phyloP scores from a whole-genome alignment of 1,140 invertebrate species.

The Triops longicaudatus region DNA sequence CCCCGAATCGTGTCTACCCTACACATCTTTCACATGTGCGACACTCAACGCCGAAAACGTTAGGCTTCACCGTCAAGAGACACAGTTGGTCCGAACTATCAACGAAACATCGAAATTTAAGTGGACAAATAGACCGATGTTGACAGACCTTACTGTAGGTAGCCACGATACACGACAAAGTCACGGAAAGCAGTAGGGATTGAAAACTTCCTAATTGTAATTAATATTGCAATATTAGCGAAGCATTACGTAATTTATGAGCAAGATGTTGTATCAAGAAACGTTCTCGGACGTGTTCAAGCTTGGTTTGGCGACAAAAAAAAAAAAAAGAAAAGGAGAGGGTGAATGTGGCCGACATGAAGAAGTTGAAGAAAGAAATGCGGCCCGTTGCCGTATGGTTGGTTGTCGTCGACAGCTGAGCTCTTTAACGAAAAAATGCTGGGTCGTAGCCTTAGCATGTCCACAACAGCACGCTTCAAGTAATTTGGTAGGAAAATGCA shows the following conservation, averaged over 20 bases:
- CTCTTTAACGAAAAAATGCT: not conserved
- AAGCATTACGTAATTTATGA: not conserved
- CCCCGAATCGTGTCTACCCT: not conserved
- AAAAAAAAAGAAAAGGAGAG: not conserved
- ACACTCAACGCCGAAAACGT: not conserved
- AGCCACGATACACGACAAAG: not conserved
- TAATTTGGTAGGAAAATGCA: not conserved
- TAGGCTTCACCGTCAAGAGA: not conserved
- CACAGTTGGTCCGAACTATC: not conserved
- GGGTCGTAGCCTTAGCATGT: not conserved
- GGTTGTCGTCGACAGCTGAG: not conserved
- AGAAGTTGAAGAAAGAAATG: conserved; percentile 8
- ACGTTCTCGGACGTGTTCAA: not conserved
- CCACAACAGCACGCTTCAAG: not conserved
- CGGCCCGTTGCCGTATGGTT: conserved; percentile 13
- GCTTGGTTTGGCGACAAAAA: not conserved
- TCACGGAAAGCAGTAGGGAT: not conserved
- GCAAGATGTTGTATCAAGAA: not conserved
- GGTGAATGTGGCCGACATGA: conserved; percentile 1
- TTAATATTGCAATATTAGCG: not conserved
- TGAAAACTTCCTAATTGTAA: not conserved
- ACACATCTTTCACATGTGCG: not conserved
- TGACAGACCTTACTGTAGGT: too few species aligned
- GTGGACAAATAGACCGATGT: not conserved
- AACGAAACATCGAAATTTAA: not conserved